These are phyloP conservation scores for Grantiella picta DNA, from an alignment of 2,113 vertebrate species.

Conservation along the genomic window DNA sequence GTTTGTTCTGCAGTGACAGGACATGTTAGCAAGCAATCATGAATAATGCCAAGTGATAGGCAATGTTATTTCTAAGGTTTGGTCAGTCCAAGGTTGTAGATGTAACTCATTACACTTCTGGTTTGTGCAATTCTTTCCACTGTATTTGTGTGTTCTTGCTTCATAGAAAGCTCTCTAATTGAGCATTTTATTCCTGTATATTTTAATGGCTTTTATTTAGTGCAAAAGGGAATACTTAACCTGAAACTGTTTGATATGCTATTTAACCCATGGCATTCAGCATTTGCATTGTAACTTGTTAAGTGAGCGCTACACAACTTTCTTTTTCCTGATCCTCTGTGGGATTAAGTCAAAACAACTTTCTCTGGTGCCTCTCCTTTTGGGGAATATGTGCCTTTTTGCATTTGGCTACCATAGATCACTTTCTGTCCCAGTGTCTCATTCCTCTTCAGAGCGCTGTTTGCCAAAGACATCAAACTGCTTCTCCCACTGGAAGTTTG, in stretches of 20 bases:
- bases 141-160: slow-evolving; percentile 41
- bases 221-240: slow-evolving; percentile 59
- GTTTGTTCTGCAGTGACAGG: slow-evolving; percentile 29
- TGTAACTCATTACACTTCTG: slow-evolving; percentile 26
- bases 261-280: slow-evolving; percentile 59
- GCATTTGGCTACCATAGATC: slow-evolving; percentile 65
- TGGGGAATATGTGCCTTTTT: slow-evolving; percentile 74
- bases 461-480: slow-evolving; percentile 71
- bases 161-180: slow-evolving; percentile 48
- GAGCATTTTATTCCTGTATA: slow-evolving; percentile 58
- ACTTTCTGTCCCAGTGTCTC: slow-evolving; percentile 67
- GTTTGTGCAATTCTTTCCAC: slow-evolving; percentile 34
- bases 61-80: neutral
- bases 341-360: slow-evolving; percentile 69
- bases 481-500: neutral
- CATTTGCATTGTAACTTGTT: slow-evolving; percentile 54
- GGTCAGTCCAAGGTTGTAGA: slow-evolving; percentile 28
- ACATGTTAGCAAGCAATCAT: neutral
- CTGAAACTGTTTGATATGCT: slow-evolving; percentile 51
- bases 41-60: neutral
- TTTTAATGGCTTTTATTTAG: slow-evolving; percentile 68
- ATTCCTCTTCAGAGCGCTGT: slow-evolving; percentile 53
- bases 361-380: slow-evolving; percentile 71
- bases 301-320: slow-evolving; percentile 52
- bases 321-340: slow-evolving; percentile 57